Conservation (phyloP, 1,140 invertebrate genomes). For the Heliconius hermathena region DNA sequence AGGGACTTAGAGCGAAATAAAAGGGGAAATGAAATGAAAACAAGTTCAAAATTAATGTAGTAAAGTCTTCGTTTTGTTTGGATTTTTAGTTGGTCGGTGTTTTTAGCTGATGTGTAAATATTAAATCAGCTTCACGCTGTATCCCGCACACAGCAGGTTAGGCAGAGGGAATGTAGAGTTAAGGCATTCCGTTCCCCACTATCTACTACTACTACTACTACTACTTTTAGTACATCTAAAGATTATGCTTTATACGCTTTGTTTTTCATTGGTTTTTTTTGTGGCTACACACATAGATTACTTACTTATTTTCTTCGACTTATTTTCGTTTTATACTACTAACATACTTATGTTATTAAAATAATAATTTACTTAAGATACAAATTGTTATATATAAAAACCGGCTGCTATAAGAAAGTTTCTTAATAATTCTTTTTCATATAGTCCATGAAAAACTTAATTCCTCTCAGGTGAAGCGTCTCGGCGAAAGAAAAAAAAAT, state of each 20-base stretch:
- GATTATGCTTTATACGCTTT: no score
- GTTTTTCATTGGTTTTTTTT: no score
- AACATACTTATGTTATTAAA: background rate
- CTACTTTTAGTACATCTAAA: no score
- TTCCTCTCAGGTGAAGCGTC: conserved; percentile 59
- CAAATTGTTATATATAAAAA: conserved; percentile 17
- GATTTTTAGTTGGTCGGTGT: background rate
- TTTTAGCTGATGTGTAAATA: no score
- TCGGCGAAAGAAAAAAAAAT: conserved; percentile 59
- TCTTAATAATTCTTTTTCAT: conserved; percentile 42
- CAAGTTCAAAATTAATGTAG: background rate
- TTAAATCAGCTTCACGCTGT: no score
- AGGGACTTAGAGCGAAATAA: background rate
- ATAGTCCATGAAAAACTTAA: conserved; percentile 56
- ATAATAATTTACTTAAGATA: conserved; percentile 3
- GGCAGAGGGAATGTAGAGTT: no score
- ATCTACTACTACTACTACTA: no score
- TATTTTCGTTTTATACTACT: background rate
- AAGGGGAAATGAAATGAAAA: background rate
- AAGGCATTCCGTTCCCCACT: no score
- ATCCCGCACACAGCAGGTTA: no score
- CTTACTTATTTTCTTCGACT: no score
- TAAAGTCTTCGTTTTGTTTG: background rate
- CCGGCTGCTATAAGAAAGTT: conserved; percentile 30
- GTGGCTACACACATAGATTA: no score